Base-by-base conservation (phyloP, 1,140 invertebrate species). In the Drosophila setifemur region DNA sequence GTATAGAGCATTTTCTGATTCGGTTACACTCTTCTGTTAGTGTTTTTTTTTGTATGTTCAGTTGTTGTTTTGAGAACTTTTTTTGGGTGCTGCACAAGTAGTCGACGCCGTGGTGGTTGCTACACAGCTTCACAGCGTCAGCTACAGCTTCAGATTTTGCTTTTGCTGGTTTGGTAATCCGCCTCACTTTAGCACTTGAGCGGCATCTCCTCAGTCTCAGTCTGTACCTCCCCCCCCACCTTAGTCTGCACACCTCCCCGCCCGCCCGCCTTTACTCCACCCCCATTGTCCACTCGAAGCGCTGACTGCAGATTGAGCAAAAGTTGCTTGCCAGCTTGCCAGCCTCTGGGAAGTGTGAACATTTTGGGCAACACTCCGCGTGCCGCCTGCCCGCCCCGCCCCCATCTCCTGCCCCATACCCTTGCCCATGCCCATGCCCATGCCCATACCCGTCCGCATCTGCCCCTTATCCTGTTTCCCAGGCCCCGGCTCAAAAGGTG, bases 181-280 rank as follows among this genome's bases (percentile, higher is more conserved):
- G 81, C 81, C 81, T 85, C 81, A 85, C 75, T 85, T 85, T 86
- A 85, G 81, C 81, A 85, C 81, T 85, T 85, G 81, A 85, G 72
- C 81, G 75, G 79, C 79, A 60, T 82, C 73, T 70, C 73, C 72
- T 48, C 63, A 35, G 53, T 61, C 72, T 48, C 63, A 35, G 53
- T 61, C 58, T 47, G 54, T 57, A 69, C 58, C 58, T 55, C 37
- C 37, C 40, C 48, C 11, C 39, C 40, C 12, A 12, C 25, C 52
- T 54, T 48, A 23, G 23, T 9, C 18, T 23, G 29, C 16, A 14
- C 16, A 11, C 33, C 28, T 14, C 19, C 12, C 29, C 21, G 49
- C 16, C 28, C n/a, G n/a, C n/a, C 1, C 44, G 68, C n/a, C 37
- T 14, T 5, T 45, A 19, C 12, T 55, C 37, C 54, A 45, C 43